Percentiles rank a stretch among this genome's conserved stretches.
Conservation (phyloP, 2,888 invertebrate species). For the Eupithecia subfuscata region DNA sequence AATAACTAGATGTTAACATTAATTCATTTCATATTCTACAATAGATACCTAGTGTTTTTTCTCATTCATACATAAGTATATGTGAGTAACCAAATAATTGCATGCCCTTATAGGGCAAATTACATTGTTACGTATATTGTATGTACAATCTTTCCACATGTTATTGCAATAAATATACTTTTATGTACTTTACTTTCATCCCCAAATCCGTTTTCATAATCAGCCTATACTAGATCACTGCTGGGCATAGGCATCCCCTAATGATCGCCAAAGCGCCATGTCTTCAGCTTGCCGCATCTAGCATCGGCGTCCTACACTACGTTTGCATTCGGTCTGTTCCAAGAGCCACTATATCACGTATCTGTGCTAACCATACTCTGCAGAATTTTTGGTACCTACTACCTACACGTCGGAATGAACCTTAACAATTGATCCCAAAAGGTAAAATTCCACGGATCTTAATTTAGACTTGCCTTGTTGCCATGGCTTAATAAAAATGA, state of each 20-base stretch:
- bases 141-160: too few relatives aligned
- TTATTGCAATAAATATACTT: too few relatives aligned
- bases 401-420: constrained; percentile 12
- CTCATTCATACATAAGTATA: too few relatives aligned
- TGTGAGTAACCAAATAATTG: too few relatives aligned
- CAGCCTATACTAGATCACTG: background rate
- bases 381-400: background rate
- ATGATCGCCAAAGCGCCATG: background rate
- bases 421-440: constrained; percentile 60
- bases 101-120: too few relatives aligned
- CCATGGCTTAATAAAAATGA: constrained; percentile 52
- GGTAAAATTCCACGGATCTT: constrained; percentile 63
- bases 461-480: constrained; percentile 64
- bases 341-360: background rate
- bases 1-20: too few relatives aligned
- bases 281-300: background rate
- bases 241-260: background rate
- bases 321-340: background rate
- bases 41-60: too few relatives aligned
- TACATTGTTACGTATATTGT: too few relatives aligned
- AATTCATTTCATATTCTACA: too few relatives aligned
- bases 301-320: background rate
- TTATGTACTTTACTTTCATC: background rate
- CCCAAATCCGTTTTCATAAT: background rate
- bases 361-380: constrained; percentile 3